A percentile compares a stretch with the other conserved stretches of the same genome.
Conservation (phyloP, 2,113 vertebrate genomes). For the Eptesicus fuscus region DNA sequence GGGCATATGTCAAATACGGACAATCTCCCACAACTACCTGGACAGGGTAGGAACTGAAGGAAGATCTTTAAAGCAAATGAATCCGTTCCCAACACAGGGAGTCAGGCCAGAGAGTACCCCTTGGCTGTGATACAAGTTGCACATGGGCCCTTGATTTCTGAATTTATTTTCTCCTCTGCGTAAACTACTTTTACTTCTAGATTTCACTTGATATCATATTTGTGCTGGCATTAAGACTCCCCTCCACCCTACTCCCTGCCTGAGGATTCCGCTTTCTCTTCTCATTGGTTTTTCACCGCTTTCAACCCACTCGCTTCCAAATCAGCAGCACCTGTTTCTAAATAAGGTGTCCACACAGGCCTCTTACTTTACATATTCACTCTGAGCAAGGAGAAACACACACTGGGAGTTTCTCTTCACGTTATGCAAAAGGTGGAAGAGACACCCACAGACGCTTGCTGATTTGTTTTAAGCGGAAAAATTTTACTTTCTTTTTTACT, state of each 20-base stretch:
- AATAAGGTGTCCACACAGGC: neutral
- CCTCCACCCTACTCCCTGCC: neutral
- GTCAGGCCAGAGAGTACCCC: neutral
- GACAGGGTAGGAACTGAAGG: neutral
- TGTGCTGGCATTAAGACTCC: slow-evolving; percentile 1
- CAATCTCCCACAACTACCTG: neutral
- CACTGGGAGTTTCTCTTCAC: neutral
- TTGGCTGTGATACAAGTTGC: neutral
- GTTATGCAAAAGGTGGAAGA: neutral
- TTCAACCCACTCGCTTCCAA: neutral
- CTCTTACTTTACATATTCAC: neutral
- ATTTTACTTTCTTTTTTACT: neutral
- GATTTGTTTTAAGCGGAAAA: slow-evolving; percentile 32
- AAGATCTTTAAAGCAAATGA: neutral
- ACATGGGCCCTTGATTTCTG: neutral
- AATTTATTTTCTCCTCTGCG: neutral
- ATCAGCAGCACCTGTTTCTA: slow-evolving; percentile 51
- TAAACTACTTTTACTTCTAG: neutral
- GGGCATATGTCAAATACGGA: slow-evolving; percentile 7
- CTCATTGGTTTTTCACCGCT: neutral
- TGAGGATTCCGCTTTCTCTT: neutral
- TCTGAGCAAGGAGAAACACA: slow-evolving; percentile 4
- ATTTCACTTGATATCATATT: neutral
- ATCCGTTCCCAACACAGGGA: neutral
- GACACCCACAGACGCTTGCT: neutral